Conservation (phyloP, 2,113 vertebrate genomes). For the Thalassarche chlororhynchos region DNA sequence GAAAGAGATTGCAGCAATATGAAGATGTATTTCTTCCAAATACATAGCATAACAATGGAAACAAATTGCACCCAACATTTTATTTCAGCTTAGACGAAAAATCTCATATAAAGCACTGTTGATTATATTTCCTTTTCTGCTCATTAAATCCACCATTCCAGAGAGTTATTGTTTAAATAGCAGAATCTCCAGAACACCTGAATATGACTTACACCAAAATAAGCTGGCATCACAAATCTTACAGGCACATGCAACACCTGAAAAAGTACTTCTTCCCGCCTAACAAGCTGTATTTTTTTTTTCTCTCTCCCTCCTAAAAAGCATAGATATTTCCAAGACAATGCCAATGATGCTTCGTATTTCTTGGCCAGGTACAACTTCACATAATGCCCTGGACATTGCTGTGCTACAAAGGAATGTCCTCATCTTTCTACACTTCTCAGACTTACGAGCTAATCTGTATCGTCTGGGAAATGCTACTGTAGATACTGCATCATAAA, state of each 20-base stretch:
- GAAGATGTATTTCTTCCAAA: constrained; percentile 38
- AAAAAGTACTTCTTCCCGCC: neutral
- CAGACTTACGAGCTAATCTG: neutral
- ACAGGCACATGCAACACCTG: neutral
- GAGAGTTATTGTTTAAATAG: constrained; percentile 14
- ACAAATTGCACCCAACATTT: constrained; percentile 26
- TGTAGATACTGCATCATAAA: neutral
- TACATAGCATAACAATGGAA: neutral
- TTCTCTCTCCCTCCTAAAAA: neutral
- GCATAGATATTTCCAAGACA: neutral
- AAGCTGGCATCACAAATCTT: neutral
- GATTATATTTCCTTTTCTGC: constrained; percentile 23
- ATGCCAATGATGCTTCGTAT: neutral
- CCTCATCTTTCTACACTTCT: neutral
- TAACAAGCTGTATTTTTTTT: neutral
- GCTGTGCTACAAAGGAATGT: neutral
- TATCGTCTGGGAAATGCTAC: neutral
- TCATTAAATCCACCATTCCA: constrained; percentile 5
- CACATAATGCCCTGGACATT: neutral
- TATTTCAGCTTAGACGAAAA: constrained; percentile 20
- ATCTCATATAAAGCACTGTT: neutral
- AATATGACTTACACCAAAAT: neutral
- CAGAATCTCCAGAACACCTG: neutral
- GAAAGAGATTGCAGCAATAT: constrained; percentile 18
- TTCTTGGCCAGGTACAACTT: neutral